Percentiles rank a stretch among this genome's conserved stretches.
Conservation (phyloP, 2,888 invertebrate genomes). For the Achlya flavicornis region DNA sequence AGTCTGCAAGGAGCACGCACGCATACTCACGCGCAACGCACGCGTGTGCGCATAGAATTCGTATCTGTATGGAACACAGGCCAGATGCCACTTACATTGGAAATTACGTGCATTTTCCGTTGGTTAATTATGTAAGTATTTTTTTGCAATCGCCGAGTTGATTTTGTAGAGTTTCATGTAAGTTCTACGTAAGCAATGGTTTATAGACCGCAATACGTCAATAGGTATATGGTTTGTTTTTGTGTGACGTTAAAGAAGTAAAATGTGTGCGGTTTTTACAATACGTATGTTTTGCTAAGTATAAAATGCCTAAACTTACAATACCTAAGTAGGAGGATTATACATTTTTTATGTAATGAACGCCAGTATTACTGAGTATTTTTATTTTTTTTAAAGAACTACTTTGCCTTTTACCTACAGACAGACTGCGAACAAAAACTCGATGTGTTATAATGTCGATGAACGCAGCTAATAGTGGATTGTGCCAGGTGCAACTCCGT, state of each 20-base stretch:
- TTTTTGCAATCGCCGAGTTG: slow-evolving; percentile 45
- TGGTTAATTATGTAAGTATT: slow-evolving; percentile 9
- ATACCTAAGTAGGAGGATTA: too few relatives aligned
- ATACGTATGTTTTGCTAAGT: too few relatives aligned
- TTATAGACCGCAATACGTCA: background rate
- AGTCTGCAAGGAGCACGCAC: slow-evolving; percentile 44
- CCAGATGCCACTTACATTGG: slow-evolving; percentile 26
- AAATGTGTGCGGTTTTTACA: background rate
- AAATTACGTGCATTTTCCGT: slow-evolving; percentile 54
- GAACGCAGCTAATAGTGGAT: slow-evolving; percentile 27
- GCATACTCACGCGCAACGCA: slow-evolving; percentile 27
- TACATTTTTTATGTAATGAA: too few relatives aligned
- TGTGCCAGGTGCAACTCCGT: slow-evolving; percentile 27
- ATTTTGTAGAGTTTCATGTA: background rate
- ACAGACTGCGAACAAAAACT: background rate
- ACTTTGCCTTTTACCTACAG: background rate
- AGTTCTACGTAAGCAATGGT: background rate
- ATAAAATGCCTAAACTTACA: too few relatives aligned
- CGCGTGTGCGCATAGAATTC: slow-evolving; percentile 24
- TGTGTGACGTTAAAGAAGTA: background rate
- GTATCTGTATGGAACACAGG: slow-evolving; percentile 19
- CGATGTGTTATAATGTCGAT: slow-evolving; percentile 15
- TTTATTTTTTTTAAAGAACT: background rate
- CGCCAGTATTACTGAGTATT: background rate
- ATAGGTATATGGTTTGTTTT: too few relatives aligned